Evolutionary conservation across 2,888 invertebrate species (phyloP).

Genomic region (Chorisops tibialis): DNA sequence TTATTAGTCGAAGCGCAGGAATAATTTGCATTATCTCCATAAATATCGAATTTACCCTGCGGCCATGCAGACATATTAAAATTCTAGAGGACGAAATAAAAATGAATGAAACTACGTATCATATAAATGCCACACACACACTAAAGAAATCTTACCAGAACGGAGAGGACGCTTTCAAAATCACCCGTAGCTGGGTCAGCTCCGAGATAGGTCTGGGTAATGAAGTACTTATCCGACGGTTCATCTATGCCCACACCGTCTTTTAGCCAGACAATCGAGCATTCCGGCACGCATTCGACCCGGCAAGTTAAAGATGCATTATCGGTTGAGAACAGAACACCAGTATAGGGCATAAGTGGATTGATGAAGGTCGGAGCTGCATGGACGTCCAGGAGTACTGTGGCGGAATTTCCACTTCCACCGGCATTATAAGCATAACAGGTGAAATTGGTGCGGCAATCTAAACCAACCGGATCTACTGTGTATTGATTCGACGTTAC

Average conservation of each 20-base stretch:
- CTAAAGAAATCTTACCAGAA: constrained; percentile 59
- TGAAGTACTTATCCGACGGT: constrained; percentile 62
- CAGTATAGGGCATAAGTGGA: constrained; percentile 77
- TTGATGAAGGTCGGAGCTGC: constrained; percentile 87
- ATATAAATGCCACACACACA: neutral
- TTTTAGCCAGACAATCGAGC: constrained; percentile 81
- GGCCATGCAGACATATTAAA: constrained; percentile 89
- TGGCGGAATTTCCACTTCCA: constrained; percentile 70
- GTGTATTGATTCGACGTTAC: constrained; percentile 74
- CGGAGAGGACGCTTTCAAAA: constrained; percentile 85
- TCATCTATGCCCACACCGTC: constrained; percentile 70
- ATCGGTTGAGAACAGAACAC: constrained; percentile 70
- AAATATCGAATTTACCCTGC: constrained; percentile 69
- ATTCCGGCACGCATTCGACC: constrained; percentile 85
- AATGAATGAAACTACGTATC: neutral
- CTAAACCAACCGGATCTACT: constrained; percentile 78
- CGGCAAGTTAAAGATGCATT: constrained; percentile 79
- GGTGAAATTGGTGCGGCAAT: constrained; percentile 84
- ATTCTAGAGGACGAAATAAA: constrained; percentile 51
- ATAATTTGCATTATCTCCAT: constrained; percentile 75
- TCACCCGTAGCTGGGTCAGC: constrained; percentile 78
- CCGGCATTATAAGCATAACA: constrained; percentile 84
- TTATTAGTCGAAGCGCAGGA: constrained; percentile 78
- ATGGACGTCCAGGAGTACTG: constrained; percentile 67
- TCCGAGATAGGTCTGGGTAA: constrained; percentile 63